Evolutionary conservation across 2,888 invertebrate genomes (phyloP).

Genomic region (Liposcelis brunnea): DNA sequence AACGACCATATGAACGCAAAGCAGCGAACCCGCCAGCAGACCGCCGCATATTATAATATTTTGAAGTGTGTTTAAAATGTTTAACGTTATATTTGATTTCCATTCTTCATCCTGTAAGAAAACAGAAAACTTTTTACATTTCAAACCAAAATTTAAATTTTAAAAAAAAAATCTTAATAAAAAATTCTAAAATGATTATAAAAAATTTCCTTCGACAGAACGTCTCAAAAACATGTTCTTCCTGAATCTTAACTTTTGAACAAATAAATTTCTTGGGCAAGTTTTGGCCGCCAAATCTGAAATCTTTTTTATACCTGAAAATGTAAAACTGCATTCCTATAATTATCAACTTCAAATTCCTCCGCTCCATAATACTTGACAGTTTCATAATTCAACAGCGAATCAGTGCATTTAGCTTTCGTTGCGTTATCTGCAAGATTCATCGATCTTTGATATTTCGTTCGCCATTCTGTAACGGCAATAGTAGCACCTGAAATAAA

Average conservation of each 20-base stretch:
- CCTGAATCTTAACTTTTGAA: too few species aligned
- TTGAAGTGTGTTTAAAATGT: slow-evolving; percentile 79
- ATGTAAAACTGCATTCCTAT: slow-evolving; percentile 63
- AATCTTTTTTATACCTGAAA: slow-evolving; percentile 45
- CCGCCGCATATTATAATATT: slow-evolving; percentile 79
- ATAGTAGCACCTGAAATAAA: slow-evolving; percentile 58
- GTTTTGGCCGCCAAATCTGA: too few species aligned
- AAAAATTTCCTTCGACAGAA: too few species aligned
- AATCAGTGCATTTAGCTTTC: slow-evolving; percentile 85
- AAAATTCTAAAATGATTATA: slow-evolving; percentile 2
- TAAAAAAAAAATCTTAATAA: slow-evolving; percentile 8
- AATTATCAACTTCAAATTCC: slow-evolving; percentile 72
- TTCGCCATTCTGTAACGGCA: slow-evolving; percentile 91
- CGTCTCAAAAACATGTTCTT: too few species aligned
- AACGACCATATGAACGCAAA: slow-evolving; percentile 78
- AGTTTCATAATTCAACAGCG: slow-evolving; percentile 92
- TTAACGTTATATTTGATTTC: slow-evolving; percentile 67
- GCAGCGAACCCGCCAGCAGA: slow-evolving; percentile 66
- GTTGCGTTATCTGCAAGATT: slow-evolving; percentile 87
- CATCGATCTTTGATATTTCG: slow-evolving; percentile 85
- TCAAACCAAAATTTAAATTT: slow-evolving; percentile 12
- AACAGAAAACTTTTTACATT: slow-evolving; percentile 16
- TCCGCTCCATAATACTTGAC: slow-evolving; percentile 97
- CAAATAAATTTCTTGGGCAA: too few species aligned
- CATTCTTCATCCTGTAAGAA: slow-evolving; percentile 68